Conservation (phyloP, 2,888 invertebrate species). For the Xestobium rufovillosum region DNA sequence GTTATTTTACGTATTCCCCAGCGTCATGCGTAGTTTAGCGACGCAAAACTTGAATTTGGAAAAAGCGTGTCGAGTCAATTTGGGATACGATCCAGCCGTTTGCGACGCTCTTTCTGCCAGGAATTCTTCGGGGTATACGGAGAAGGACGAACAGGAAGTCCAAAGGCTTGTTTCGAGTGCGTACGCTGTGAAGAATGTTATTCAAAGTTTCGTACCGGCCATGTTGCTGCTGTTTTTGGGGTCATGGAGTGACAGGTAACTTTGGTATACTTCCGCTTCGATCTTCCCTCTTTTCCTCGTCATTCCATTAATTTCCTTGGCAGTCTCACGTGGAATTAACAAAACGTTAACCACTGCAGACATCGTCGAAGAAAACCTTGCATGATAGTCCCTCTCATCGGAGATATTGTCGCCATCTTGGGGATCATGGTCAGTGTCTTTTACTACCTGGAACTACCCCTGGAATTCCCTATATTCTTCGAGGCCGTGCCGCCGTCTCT, state of each 20-base stretch:
- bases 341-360: too few relatives aligned
- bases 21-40: constrained; percentile 54
- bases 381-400: constrained; percentile 68
- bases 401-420: constrained; percentile 53
- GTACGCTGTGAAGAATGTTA: constrained; percentile 72
- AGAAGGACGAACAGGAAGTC: constrained; percentile 38
- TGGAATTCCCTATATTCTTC: constrained; percentile 46
- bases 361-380: constrained; percentile 62
- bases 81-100: constrained; percentile 40
- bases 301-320: too few relatives aligned
- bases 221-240: constrained; percentile 69
- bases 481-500: constrained; percentile 48
- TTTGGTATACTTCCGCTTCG: too few relatives aligned
- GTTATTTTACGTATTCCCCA: constrained; percentile 55
- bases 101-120: constrained; percentile 38
- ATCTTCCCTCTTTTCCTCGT: too few relatives aligned
- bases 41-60: constrained; percentile 49
- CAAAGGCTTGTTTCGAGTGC: constrained; percentile 66
- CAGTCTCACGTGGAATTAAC: too few relatives aligned
- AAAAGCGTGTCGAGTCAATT: constrained; percentile 49
- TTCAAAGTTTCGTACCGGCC: constrained; percentile 72
- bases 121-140: constrained; percentile 25
- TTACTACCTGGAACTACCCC: constrained; percentile 47
- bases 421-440: constrained; percentile 48
- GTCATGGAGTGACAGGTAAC: constrained; percentile 61